These are phyloP conservation scores for Oncorhynchus nerka DNA, from an alignment of 2,113 vertebrate genomes.

Conservation along the genomic window DNA sequence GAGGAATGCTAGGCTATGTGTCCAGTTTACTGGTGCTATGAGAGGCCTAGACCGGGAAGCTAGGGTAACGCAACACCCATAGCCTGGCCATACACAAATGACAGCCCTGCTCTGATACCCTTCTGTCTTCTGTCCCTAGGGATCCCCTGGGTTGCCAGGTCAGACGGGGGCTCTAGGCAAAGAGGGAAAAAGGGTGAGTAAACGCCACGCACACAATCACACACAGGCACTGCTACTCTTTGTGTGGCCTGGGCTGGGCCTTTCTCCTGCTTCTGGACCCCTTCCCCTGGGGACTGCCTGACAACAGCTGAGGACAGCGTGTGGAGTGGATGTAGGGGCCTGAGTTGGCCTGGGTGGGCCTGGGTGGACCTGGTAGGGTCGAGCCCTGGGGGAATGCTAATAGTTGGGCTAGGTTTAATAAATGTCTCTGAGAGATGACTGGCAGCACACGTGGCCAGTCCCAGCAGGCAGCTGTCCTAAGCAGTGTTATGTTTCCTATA, in stretches of 20 bases:
- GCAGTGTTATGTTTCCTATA: conserved; percentile 40
- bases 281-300: conserved; percentile 40
- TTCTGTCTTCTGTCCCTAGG: conserved; percentile 63
- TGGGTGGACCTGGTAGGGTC: not conserved
- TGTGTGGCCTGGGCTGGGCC: conserved; percentile 37
- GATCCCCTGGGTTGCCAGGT: conserved; percentile 75
- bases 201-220: conserved; percentile 50
- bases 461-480: conserved; percentile 11
- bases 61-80: no score
- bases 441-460: conserved; percentile 51
- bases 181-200: conserved; percentile 97
- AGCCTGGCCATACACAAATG: no score
- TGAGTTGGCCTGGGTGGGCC: not conserved
- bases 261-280: no score
- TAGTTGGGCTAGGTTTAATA: conserved; percentile 53
- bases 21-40: no score
- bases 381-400: conserved; percentile 40
- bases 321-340: conserved; percentile 42
- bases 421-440: conserved; percentile 49
- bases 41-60: no score
- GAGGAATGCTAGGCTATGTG: no score
- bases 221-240: conserved; percentile 34
- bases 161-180: conserved; percentile 83
- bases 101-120: no score
- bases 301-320: conserved; percentile 65